Evolutionary conservation across 2,888 invertebrate species (phyloP).

Genomic region (Abrostola tripartita): DNA sequence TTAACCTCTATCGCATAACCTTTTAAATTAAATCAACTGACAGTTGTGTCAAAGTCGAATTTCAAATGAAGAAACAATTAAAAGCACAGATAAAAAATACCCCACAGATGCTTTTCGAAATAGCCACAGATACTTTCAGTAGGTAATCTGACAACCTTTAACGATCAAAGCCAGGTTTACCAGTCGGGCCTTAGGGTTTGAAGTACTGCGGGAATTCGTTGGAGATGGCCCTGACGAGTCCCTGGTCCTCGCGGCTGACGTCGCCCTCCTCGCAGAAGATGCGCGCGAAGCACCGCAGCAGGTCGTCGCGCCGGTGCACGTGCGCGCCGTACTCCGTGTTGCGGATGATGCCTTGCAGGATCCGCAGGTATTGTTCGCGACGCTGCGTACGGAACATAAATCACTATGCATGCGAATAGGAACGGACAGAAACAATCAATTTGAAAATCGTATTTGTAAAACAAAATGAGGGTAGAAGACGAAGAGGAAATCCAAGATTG

Average conservation of each 20-base stretch:
- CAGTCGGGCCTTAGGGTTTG: constrained; percentile 85
- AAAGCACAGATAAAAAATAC: not conserved
- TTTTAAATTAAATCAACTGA: constrained; percentile 7
- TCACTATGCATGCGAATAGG: too few relatives aligned
- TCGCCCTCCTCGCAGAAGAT: constrained; percentile 95
- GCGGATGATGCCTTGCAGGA: constrained; percentile 93
- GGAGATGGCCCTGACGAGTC: constrained; percentile 93
- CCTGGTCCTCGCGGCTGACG: constrained; percentile 92
- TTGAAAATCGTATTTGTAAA: too few relatives aligned
- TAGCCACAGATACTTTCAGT: constrained; percentile 4
- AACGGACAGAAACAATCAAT: too few relatives aligned
- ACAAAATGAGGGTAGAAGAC: too few relatives aligned
- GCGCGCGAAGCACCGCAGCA: constrained; percentile 94
- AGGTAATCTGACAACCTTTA: constrained; percentile 31
- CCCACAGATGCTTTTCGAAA: constrained; percentile 15
- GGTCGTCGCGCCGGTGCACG: constrained; percentile 93
- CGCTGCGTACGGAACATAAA: constrained; percentile 81
- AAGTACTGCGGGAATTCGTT: constrained; percentile 95
- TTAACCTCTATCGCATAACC: constrained; percentile 1
- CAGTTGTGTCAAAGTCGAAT: not conserved
- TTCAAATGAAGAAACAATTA: constrained; percentile 5
- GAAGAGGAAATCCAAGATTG: too few relatives aligned
- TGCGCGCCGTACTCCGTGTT: constrained; percentile 95
- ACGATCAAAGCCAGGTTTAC: constrained; percentile 23
- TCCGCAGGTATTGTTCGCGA: constrained; percentile 93